phyloP scores from a whole-genome alignment of 2,888 invertebrate species.

The Nemotelus pantherinus region DNA sequence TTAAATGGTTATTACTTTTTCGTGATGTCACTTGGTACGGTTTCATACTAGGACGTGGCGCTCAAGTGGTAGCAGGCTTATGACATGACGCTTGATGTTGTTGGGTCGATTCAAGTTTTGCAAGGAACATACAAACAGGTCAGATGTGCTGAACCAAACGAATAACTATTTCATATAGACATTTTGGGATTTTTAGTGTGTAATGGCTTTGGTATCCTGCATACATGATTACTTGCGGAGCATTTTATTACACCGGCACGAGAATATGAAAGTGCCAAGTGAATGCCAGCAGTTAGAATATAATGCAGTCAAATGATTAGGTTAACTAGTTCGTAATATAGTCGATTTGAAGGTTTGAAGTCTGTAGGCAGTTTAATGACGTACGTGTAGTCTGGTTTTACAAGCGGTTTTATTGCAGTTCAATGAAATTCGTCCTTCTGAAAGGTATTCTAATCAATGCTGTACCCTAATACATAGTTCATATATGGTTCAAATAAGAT shows the following conservation, averaged over 20 bases:
- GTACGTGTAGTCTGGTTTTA: too few relatives aligned
- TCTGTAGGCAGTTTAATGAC: background rate
- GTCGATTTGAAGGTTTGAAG: background rate
- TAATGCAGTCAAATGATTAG: constrained; percentile 36
- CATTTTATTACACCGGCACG: constrained; percentile 21
- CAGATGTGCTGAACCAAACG: constrained; percentile 21
- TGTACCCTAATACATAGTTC: too few relatives aligned
- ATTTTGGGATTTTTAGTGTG: constrained; percentile 34
- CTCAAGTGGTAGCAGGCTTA: background rate
- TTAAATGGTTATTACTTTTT: constrained; percentile 48
- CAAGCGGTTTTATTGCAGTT: too few relatives aligned
- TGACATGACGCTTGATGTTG: background rate
- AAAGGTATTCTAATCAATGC: too few relatives aligned
- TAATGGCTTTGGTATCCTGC: constrained; percentile 38
- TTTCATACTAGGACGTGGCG: background rate
- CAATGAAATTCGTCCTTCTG: too few relatives aligned
- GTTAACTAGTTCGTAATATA: constrained; percentile 9
- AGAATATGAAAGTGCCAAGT: constrained; percentile 29
- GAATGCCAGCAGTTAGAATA: constrained; percentile 15
- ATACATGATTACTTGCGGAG: constrained; percentile 19
- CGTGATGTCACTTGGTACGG: constrained; percentile 44
- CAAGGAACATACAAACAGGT: constrained; percentile 22
- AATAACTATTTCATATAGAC: constrained; percentile 37
- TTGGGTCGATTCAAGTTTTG: constrained; percentile 4
- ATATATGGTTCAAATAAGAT: too few relatives aligned